A percentile compares a stretch with the other conserved stretches of the same genome.
Conservation (phyloP, 2,888 invertebrate genomes). For the Lottia gigantea region DNA sequence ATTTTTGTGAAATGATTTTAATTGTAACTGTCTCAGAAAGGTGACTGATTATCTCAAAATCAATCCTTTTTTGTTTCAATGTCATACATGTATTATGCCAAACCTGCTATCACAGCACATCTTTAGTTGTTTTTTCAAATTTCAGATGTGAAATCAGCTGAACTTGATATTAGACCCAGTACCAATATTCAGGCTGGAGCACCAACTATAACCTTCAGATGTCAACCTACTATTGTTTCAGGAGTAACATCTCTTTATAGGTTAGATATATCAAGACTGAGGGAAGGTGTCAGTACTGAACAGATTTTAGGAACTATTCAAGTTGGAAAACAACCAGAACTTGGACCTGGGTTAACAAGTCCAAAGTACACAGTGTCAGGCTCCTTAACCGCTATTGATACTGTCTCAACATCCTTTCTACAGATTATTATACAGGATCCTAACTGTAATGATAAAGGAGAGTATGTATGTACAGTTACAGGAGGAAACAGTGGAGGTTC, state of each 20-base stretch:
- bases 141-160: not conserved
- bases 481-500: not conserved
- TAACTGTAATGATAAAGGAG: not conserved
- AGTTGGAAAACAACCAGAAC: not conserved
- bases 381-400: not conserved
- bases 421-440: not conserved
- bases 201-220: not conserved
- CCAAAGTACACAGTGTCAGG: constrained; percentile 2
- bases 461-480: not conserved
- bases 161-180: not conserved
- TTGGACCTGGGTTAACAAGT: not conserved
- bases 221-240: not conserved
- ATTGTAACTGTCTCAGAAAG: no score
- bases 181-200: not conserved
- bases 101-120: no score
- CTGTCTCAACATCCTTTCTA: not conserved
- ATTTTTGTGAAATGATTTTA: no score
- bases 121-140: not conserved
- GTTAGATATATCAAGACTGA: not conserved
- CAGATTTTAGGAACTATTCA: no score
- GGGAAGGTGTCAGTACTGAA: no score
- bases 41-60: no score
- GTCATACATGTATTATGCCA: no score
- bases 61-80: no score
- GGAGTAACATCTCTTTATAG: not conserved